Evolutionary conservation across 2,797 vertebrate species (phyloP).

Genomic region (Mormyrus proboscirostris): DNA sequence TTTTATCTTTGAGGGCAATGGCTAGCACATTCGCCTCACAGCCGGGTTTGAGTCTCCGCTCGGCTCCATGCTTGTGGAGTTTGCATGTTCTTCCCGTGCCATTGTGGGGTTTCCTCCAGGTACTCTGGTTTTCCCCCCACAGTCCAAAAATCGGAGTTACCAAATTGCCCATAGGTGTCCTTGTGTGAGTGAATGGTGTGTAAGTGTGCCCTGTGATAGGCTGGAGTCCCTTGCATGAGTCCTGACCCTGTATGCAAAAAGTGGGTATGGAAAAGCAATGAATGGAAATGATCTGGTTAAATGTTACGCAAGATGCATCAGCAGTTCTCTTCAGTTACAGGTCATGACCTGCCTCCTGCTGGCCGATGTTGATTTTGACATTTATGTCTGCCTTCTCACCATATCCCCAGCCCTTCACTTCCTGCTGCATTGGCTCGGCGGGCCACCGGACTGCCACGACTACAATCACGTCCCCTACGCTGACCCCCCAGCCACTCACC

Average conservation of each 20-base stretch:
- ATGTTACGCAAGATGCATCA: not conserved
- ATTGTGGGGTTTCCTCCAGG: not conserved
- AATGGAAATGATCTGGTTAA: not conserved
- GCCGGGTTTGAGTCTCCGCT: not conserved
- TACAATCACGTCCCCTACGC: constrained; percentile 49
- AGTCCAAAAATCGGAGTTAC: not conserved
- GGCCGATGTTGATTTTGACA: not conserved
- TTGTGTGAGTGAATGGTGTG: too few species aligned
- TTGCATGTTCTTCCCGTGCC: not conserved
- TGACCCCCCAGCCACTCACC: constrained; percentile 27
- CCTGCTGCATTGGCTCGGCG: constrained; percentile 92
- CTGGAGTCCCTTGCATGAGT: not conserved
- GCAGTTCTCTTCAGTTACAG: not conserved
- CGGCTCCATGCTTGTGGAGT: not conserved
- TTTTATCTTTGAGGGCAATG: too few species aligned
- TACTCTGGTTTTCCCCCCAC: not conserved
- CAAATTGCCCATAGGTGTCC: not conserved
- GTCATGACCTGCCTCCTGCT: not conserved
- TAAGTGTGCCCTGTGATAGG: not conserved
- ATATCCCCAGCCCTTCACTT: constrained; percentile 78
- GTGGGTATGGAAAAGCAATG: not conserved
- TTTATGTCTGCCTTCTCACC: not conserved
- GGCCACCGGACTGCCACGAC: constrained; percentile 76
- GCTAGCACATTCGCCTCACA: not conserved
- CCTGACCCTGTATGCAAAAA: not conserved